Conservation (phyloP, 1,140 invertebrate genomes). For the Zaprionus vittiger region DNA sequence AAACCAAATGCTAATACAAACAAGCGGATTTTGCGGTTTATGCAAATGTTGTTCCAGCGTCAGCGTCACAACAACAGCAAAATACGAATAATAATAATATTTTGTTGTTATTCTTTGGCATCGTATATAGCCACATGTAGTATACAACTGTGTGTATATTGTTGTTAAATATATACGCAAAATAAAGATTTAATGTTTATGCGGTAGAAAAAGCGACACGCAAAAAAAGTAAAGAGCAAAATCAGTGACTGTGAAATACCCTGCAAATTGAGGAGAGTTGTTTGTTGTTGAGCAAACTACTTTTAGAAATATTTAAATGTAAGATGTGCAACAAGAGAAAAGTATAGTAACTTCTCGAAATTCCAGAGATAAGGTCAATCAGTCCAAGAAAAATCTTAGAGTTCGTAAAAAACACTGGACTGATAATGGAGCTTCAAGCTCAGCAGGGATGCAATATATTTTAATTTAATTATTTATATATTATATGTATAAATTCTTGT, state of each 20-base stretch:
- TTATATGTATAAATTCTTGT: too few species aligned
- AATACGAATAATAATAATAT: slow-evolving; percentile 44
- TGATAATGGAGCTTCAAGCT: too few species aligned
- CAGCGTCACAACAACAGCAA: slow-evolving; percentile 36
- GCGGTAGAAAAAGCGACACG: slow-evolving; percentile 19
- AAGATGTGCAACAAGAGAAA: too few species aligned
- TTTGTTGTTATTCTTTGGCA: slow-evolving; percentile 26
- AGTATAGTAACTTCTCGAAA: too few species aligned
- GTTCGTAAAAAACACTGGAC: too few species aligned
- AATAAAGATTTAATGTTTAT: slow-evolving; percentile 64
- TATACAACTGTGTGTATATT: slow-evolving; percentile 11
- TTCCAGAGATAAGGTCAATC: too few species aligned
- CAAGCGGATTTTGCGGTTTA: slow-evolving; percentile 82
- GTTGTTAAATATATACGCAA: slow-evolving; percentile 37
- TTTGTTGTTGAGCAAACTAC: too few species aligned
- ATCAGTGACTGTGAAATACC: not conserved
- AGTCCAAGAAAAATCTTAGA: too few species aligned
- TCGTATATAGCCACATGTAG: not conserved
- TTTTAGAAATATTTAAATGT: too few species aligned
- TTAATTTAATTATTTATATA: too few species aligned
- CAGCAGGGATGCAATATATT: too few species aligned
- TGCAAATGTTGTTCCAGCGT: slow-evolving; percentile 59
- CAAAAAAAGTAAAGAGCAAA: slow-evolving; percentile 10
- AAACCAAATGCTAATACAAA: slow-evolving; percentile 76
- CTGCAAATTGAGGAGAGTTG: not conserved